Evolutionary conservation across 53 echinoderm and acorn worm genomes (phyloP).

Genomic region (Paelopatides confundens): DNA sequence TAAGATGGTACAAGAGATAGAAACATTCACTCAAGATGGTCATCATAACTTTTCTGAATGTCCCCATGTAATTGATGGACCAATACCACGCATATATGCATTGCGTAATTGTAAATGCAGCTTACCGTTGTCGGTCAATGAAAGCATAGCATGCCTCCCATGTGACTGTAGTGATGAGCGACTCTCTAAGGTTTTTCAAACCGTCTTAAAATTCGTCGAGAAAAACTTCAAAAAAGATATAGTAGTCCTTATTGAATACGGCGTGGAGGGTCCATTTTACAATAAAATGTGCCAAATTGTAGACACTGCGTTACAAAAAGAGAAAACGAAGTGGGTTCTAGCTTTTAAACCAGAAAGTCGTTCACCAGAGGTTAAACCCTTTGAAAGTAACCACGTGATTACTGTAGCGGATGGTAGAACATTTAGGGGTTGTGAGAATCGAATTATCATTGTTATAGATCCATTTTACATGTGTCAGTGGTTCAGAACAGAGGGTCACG

Average conservation of each 20-base stretch:
- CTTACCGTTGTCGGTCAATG: neutral
- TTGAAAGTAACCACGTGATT: neutral
- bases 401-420: conserved; percentile 30
- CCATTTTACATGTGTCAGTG: conserved; percentile 28
- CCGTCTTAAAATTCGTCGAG: neutral
- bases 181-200: neutral
- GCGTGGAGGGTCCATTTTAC: neutral
- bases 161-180: neutral
- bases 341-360: neutral
- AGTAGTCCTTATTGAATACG: conserved; percentile 4
- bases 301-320: neutral
- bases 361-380: neutral
- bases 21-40: neutral
- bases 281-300: neutral
- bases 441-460: conserved; percentile 6
- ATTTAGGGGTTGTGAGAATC: conserved; percentile 8
- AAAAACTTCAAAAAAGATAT: neutral
- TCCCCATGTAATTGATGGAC: conserved; percentile 4
- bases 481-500: conserved; percentile 20
- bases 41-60: conserved; percentile 17
- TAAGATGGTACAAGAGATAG: neutral
- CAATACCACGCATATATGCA: neutral
- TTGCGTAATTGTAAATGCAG: neutral
- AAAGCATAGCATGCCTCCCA: neutral
- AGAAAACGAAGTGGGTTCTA: conserved; percentile 13